Conservation (phyloP, 2,113 vertebrate species). For the Rhinogobius similis region DNA sequence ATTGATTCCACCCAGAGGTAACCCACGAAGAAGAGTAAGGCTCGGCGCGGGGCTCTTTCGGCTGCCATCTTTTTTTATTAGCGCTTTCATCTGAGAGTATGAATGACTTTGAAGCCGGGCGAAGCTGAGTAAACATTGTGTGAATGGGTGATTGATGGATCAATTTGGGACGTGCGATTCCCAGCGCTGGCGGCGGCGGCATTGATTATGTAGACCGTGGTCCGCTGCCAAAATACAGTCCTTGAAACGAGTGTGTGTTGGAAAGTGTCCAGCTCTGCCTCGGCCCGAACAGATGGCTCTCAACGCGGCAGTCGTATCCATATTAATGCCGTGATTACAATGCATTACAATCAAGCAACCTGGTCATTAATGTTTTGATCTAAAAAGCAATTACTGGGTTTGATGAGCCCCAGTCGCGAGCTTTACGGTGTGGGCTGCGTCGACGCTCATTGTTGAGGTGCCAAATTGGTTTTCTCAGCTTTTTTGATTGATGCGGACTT, state of each 20-base stretch:
- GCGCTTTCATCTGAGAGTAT: constrained; percentile 53
- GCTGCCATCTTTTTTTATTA: constrained; percentile 40
- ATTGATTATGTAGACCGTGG: constrained; percentile 60
- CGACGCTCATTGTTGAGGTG: constrained; percentile 44
- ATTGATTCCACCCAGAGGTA: constrained; percentile 68
- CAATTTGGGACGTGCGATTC: constrained; percentile 54
- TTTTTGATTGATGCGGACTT: constrained; percentile 66
- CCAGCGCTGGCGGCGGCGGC: constrained; percentile 44
- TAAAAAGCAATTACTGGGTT: constrained; percentile 79
- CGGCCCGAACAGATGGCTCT: constrained; percentile 75
- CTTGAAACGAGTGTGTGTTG: constrained; percentile 62
- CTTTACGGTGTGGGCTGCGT: constrained; percentile 42
- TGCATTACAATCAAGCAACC: constrained; percentile 74
- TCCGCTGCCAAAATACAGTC: constrained; percentile 62
- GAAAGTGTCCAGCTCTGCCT: constrained; percentile 51
- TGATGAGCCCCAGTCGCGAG: constrained; percentile 68
- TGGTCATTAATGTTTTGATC: constrained; percentile 78
- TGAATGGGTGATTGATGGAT: constrained; percentile 68
- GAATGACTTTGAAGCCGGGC: constrained; percentile 53
- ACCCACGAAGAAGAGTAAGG: constrained; percentile 51
- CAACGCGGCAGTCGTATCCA: constrained; percentile 69
- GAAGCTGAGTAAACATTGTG: constrained; percentile 67
- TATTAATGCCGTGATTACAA: constrained; percentile 80
- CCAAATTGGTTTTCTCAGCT: constrained; percentile 66
- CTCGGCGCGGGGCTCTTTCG: too few relatives aligned